Evolutionary conservation across 2,797 vertebrate species (phyloP).

Genomic region (Anomalospiza imberbis): DNA sequence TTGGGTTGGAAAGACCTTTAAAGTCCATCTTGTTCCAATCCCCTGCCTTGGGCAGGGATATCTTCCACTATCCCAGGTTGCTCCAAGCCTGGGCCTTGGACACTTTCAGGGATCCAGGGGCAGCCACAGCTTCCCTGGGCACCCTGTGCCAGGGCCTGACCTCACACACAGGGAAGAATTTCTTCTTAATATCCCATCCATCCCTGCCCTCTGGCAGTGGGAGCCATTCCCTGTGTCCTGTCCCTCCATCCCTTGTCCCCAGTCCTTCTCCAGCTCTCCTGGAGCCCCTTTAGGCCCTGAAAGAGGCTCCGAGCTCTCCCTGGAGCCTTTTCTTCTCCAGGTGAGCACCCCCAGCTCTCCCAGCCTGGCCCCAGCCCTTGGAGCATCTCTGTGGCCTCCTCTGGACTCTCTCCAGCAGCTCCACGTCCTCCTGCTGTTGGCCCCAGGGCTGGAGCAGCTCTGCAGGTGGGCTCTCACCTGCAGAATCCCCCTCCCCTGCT

Average conservation of each 20-base stretch:
- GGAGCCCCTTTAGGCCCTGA: accelerated
- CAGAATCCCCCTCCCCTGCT: neutral
- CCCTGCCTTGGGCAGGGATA: neutral
- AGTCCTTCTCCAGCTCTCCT: neutral
- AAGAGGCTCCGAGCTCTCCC: neutral
- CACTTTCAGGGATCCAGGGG: neutral
- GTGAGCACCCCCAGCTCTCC: neutral
- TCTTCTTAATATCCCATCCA: accelerated
- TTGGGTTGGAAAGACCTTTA: neutral
- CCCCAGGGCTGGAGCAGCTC: neutral
- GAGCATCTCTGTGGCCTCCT: accelerated
- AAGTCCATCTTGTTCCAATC: accelerated
- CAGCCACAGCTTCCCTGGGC: neutral
- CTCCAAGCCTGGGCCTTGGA: neutral
- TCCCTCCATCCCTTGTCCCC: neutral
- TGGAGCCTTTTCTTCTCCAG: accelerated
- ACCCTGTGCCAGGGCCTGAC: too few relatives aligned
- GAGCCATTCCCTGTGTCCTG: neutral
- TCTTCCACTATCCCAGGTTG: accelerated
- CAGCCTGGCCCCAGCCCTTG: neutral
- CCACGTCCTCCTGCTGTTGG: accelerated
- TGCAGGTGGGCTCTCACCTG: neutral
- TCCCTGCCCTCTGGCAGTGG: neutral
- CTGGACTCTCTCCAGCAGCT: neutral
- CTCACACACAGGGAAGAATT: neutral